Base-by-base conservation (phyloP, 2,888 invertebrate species). In the Hydrotaea diabolus region DNA sequence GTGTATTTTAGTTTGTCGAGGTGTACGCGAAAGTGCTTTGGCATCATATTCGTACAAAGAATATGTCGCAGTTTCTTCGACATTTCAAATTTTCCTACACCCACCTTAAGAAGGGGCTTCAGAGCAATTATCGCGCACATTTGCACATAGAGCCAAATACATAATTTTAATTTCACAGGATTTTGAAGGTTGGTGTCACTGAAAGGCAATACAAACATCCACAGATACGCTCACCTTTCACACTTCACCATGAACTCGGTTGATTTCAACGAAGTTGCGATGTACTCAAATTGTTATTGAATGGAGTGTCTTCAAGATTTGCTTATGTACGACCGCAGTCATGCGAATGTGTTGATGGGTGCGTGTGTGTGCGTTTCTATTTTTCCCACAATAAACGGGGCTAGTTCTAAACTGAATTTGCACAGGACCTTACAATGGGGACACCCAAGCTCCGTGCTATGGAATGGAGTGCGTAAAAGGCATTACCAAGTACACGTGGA, bases 131-230 rank as follows among this genome's bases (percentile, higher is more conserved):
- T 55, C 31, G n/a, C 21, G 71, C 36, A 71, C 53, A 55, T 17
- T 15, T 15, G 71, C 23, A 71, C 53, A 55, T 17, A 39, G 21
- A 64, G 53, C 13, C 21, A 76, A 69, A 15, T 26, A 59, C 11
- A 1, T n/a, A 31, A 62, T 62, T 80, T 46, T 17, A 66, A 79
- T 55, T 66, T 66, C 39, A 43, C 39, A 36, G 46, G 46, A 74
- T 26, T 49, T 74, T 79, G 66, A 79, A 79, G 79, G 79, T 79
- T 79, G 64, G 43, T 73, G 62, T 73, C 62, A 53, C 72, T 78
- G 62, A 9, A 73, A 73, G 23, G 36, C 62, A 71, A 49, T 57
- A 15, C 11, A 9, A 9, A 59, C 26, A 17, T 78, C 17, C 15
- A 46, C 43, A 71, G 11, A 43, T 8, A 49, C 49, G 7, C 15